Conservation (phyloP, 2,797 vertebrate genomes). For the Lithobates pipiens region DNA sequence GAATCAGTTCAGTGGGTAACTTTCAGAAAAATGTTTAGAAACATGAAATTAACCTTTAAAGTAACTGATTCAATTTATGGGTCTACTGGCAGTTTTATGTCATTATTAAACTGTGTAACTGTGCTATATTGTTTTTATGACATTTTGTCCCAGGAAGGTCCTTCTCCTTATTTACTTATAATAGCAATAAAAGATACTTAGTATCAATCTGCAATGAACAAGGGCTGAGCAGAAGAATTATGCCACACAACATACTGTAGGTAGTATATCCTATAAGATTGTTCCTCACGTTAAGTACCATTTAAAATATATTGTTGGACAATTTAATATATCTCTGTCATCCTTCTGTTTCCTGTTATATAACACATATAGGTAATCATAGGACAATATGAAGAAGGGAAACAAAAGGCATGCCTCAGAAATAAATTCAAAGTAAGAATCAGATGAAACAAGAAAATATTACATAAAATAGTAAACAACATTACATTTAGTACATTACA, state of each 20-base stretch:
- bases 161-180: background rate
- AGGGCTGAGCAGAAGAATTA: conserved; percentile 3
- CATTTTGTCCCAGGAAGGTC: no score
- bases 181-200: background rate
- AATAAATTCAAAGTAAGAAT: conserved; percentile 71
- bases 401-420: conserved; percentile 72
- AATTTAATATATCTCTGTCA: background rate
- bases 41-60: background rate
- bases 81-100: background rate
- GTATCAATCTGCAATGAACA: background rate
- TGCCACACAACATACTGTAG: conserved; percentile 17
- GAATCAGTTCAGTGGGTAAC: no score
- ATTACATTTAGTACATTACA: conserved; percentile 76
- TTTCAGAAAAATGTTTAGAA: no score
- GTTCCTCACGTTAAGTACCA: conserved; percentile 9
- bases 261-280: conserved; percentile 39
- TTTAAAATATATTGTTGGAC: conserved; percentile 29
- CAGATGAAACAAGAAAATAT: conserved; percentile 69
- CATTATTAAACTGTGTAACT: no score
- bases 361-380: conserved; percentile 27
- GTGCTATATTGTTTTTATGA: background rate
- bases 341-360: conserved; percentile 15
- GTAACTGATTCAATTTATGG: background rate
- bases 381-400: conserved; percentile 49
- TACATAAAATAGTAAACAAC: conserved; percentile 80